A percentile compares a stretch with the other conserved stretches of the same genome.
Evolutionary conservation across 2,113 vertebrate genomes (phyloP).

Genomic region (Nestor notabilis): DNA sequence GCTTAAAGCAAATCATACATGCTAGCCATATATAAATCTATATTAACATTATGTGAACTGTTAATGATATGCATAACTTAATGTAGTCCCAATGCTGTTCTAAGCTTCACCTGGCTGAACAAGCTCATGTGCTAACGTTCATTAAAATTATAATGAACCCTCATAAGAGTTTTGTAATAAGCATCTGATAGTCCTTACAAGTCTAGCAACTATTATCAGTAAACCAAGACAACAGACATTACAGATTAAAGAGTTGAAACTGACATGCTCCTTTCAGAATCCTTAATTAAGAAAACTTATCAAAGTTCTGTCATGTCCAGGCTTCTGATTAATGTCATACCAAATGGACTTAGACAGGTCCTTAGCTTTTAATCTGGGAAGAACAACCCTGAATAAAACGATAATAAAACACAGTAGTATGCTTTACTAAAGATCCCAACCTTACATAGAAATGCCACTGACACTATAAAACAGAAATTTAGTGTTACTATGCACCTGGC

Average conservation of each 20-base stretch:
- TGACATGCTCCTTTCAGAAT: not conserved
- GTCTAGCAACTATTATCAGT: not conserved
- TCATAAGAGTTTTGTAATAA: not conserved
- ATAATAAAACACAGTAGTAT: not conserved
- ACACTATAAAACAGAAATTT: not conserved
- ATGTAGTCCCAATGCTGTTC: not conserved
- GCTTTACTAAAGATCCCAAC: not conserved
- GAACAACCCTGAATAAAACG: not conserved
- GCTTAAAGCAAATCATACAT: not conserved
- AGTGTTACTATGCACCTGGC: not conserved
- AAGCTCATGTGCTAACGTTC: not conserved
- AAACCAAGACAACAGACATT: not conserved
- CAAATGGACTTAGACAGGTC: not conserved
- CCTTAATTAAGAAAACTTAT: not conserved
- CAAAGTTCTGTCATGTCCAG: not conserved
- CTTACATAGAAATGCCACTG: not conserved
- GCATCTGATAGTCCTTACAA: not conserved
- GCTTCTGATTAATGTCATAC: not conserved
- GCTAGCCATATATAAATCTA: not conserved
- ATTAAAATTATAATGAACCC: not conserved
- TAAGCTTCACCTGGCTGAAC: not conserved
- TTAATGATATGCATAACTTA: not conserved
- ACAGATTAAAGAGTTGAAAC: not conserved
- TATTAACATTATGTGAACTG: not conserved
- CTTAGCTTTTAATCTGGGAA: not conserved